Evolutionary conservation across 2,888 invertebrate genomes (phyloP).

Genomic region (Thumatha senex): DNA sequence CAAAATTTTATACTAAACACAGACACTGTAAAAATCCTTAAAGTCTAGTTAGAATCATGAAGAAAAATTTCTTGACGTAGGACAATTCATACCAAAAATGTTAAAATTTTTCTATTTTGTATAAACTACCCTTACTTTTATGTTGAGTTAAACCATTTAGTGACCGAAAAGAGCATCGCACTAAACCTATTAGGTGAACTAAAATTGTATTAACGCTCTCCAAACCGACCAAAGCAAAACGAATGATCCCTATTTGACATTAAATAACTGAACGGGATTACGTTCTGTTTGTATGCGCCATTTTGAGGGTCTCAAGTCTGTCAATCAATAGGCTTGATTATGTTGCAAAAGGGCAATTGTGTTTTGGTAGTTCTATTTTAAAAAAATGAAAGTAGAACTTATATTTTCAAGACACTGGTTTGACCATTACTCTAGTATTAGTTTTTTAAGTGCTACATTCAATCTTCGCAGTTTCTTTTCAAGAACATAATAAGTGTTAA

Average conservation of each 20-base stretch:
- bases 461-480: too few species aligned
- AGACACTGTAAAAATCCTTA: too few species aligned
- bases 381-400: too few species aligned
- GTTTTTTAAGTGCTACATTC: too few species aligned
- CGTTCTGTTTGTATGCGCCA: conserved; percentile 35
- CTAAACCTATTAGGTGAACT: conserved; percentile 58
- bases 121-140: conserved; percentile 40
- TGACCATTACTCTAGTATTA: too few species aligned
- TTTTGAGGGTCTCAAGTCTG: conserved; percentile 19
- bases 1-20: too few species aligned
- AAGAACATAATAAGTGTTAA: too few species aligned
- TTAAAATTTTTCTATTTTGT: neutral
- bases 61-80: too few species aligned
- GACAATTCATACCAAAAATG: too few species aligned
- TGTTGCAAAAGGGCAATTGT: conserved; percentile 20
- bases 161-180: conserved; percentile 68
- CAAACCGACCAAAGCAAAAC: conserved; percentile 58
- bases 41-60: too few species aligned
- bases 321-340: conserved; percentile 31
- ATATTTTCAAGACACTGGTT: too few species aligned
- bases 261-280: conserved; percentile 71
- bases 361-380: neutral
- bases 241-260: conserved; percentile 64
- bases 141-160: conserved; percentile 68
- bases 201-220: conserved; percentile 68